These are phyloP conservation scores for Adelosebastes latens DNA, from an alignment of 2,797 vertebrate species.

Conservation along the genomic window DNA sequence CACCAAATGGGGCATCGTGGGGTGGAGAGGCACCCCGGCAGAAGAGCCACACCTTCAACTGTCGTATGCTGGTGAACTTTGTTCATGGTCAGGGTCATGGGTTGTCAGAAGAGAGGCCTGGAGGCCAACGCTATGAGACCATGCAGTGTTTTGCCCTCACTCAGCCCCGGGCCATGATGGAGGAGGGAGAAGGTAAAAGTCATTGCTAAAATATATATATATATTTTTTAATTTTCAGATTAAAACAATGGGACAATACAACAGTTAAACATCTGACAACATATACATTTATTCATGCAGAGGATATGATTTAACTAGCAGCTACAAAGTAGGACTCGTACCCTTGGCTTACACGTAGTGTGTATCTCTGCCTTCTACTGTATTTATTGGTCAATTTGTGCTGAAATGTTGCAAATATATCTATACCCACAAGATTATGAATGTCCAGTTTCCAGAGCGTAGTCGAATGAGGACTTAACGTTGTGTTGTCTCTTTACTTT, in stretches of 20 bases:
- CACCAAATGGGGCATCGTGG: slow-evolving; percentile 92
- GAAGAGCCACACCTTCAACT: slow-evolving; percentile 98
- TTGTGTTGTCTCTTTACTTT: slow-evolving; percentile 15
- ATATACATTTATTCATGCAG: not conserved
- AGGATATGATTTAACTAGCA: not conserved
- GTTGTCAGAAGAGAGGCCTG: slow-evolving; percentile 86
- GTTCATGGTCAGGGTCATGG: slow-evolving; percentile 82
- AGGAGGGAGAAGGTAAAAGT: slow-evolving; percentile 95
- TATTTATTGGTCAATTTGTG: not conserved
- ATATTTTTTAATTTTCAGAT: not conserved
- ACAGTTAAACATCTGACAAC: not conserved
- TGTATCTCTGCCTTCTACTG: not conserved
- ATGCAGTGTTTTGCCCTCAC: slow-evolving; percentile 99
- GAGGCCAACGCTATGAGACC: slow-evolving; percentile 91
- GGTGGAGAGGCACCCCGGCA: slow-evolving; percentile 90
- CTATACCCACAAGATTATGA: not conserved
- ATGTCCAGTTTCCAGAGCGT: not conserved
- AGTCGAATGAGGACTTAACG: not conserved
- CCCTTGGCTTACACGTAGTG: not conserved
- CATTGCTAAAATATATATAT: not conserved
- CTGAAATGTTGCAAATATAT: not conserved
- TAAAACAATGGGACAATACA: not conserved
- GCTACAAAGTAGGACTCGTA: too few species aligned
- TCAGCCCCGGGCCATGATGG: slow-evolving; percentile 97
- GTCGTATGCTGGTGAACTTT: slow-evolving; percentile 94